A percentile compares a stretch with the other conserved stretches of the same genome.
phyloP scores from a whole-genome alignment of 2,113 vertebrate genomes.

The Petroica traversi region DNA sequence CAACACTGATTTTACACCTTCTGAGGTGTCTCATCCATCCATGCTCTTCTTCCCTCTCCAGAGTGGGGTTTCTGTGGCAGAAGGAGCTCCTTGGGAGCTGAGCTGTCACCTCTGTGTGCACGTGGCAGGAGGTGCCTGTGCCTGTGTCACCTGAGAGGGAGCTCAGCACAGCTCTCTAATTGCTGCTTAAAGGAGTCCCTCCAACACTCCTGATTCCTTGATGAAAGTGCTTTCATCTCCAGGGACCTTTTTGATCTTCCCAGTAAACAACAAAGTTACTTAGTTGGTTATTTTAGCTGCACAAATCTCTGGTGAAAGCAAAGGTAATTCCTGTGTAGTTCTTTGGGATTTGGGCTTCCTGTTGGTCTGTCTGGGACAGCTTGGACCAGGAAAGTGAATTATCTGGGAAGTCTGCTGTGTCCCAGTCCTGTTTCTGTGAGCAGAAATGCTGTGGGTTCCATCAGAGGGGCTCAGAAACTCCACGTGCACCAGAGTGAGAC shows the following conservation, averaged over 20 bases:
- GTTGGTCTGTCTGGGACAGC: neutral
- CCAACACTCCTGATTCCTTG: neutral
- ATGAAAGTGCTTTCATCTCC: neutral
- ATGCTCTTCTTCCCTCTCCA: neutral
- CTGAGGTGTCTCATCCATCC: rapidly evolving
- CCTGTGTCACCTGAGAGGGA: neutral
- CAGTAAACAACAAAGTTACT: neutral
- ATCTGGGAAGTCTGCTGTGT: neutral
- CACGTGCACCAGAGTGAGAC: rapidly evolving
- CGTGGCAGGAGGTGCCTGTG: rapidly evolving
- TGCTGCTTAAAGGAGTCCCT: neutral
- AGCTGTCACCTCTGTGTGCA: neutral
- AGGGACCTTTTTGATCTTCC: neutral
- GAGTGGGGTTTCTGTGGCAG: neutral
- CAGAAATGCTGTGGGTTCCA: neutral
- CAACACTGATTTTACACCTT: neutral
- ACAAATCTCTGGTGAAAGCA: neutral
- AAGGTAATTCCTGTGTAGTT: neutral
- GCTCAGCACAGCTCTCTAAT: neutral
- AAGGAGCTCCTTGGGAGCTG: rapidly evolving
- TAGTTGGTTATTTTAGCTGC: neutral
- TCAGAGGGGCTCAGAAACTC: neutral
- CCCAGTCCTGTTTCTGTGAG: neutral
- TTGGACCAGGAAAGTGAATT: neutral
- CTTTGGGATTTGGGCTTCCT: neutral